A percentile compares a stretch with the other conserved stretches of the same genome.
phyloP scores from a whole-genome alignment of 1,140 invertebrate species.

The Scaptomyza graminum region DNA sequence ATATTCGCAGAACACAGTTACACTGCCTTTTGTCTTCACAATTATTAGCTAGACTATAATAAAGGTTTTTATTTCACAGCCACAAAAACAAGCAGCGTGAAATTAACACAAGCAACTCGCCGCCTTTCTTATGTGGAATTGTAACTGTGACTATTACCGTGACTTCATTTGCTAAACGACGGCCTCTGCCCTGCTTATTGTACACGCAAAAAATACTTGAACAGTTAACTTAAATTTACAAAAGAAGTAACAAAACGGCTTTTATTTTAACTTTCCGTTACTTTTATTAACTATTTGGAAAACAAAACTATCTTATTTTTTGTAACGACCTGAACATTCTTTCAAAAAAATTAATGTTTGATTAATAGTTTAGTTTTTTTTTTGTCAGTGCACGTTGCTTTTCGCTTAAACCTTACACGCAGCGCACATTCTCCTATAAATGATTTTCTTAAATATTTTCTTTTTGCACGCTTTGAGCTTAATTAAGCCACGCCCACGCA shows the following conservation, averaged over 20 bases:
- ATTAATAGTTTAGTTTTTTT: background rate
- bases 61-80: constrained; percentile 57
- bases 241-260: no score
- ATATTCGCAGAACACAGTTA: constrained; percentile 6
- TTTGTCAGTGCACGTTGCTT: background rate
- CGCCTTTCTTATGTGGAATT: background rate
- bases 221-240: background rate
- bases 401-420: background rate
- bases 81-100: constrained; percentile 37
- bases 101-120: constrained; percentile 28
- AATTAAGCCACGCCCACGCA: constrained; percentile 24
- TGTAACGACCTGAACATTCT: no score
- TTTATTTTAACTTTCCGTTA: no score
- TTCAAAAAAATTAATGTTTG: no score
- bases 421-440: constrained; percentile 17
- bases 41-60: constrained; percentile 58
- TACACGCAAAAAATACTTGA: background rate
- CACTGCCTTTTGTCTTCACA: constrained; percentile 39
- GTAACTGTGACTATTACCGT: constrained; percentile 13
- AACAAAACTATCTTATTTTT: no score
- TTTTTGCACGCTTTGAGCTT: constrained; percentile 17
- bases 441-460: constrained; percentile 17
- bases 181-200: background rate
- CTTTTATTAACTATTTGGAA: no score
- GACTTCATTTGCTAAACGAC: constrained; percentile 3